Evolutionary conservation across 2,888 invertebrate species (phyloP), one percentile per base, ranked within the genome.

Genomic region (Volucella zonaria): DNA sequence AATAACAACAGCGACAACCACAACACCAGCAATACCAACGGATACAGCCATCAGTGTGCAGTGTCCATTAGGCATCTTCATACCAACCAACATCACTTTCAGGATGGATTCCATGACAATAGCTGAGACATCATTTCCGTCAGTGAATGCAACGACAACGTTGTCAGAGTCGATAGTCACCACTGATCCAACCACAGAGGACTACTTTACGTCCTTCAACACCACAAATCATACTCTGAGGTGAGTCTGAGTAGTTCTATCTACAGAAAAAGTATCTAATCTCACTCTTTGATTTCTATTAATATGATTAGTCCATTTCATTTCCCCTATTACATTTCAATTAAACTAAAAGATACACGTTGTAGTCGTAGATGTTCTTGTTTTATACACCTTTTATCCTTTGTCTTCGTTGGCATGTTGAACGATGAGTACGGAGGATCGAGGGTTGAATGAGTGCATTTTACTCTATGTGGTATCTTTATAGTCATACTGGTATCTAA

Each of bases 191-290:
- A 45, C 61, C 73, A 56, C n/a, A 31, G 70, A 59, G 47, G 45
- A 40, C 38, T 42, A 68, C 23, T 64, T 81, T 52, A 67, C 59
- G 77, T 73, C 81, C 52, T 68, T 81, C 43, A 64, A 74, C 52
- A 70, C 70, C 45, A 74, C 82, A 10, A 81, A 85, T 43, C 73
- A 81, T 11, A 73, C 73, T n/a, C 73, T 73, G 15, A 71, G 81
- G 85, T 85, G 11, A 77, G 85, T 85, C 9, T 15, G 38, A 31
- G 9, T 15, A 11, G 4, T 62, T 45, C 9, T 67, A 14, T 45
- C 11, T 8, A 38, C 18, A 6, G 31, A 31, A 31, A 31, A 31
- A 31, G 1, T 31, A 31, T 31, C 31, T 31, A 6, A 31, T 31
- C 18, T 6, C n/a, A 8, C 14, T 14, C 10, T 23, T 6, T 6